Evolutionary conservation across 2,113 vertebrate genomes (phyloP).

Genomic region (Syngnathus scovelli): DNA sequence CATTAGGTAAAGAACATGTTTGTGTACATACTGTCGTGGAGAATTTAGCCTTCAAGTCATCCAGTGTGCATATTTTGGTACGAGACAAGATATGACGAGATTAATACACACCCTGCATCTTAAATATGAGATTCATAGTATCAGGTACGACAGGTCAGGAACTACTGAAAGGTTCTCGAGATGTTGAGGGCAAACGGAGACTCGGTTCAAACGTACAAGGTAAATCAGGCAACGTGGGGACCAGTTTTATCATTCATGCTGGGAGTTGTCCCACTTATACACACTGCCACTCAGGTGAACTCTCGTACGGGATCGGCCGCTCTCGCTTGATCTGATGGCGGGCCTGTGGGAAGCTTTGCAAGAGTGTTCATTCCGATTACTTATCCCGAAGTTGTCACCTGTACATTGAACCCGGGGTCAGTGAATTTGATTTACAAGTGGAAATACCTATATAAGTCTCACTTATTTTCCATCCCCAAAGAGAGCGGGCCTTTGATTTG

Average conservation of each 20-base stretch:
- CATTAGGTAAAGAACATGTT: constrained; percentile 52
- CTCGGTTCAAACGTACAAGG: constrained; percentile 58
- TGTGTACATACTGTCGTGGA: constrained; percentile 42
- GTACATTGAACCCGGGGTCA: constrained; percentile 41
- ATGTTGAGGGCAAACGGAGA: constrained; percentile 50
- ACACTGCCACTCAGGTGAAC: constrained; percentile 64
- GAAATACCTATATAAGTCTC: constrained; percentile 39
- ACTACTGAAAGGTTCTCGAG: constrained; percentile 37
- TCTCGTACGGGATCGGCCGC: constrained; percentile 48
- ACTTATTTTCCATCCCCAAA: constrained; percentile 38
- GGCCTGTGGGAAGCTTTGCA: constrained; percentile 52
- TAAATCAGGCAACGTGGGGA: constrained; percentile 60
- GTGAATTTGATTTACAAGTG: constrained; percentile 48
- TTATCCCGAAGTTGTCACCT: constrained; percentile 57
- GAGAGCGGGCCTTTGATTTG: not conserved
- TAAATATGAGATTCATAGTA: constrained; percentile 40
- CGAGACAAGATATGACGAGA: not conserved
- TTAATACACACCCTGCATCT: constrained; percentile 13
- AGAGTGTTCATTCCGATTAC: constrained; percentile 57
- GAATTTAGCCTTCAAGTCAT: no score
- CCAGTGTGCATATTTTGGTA: no score
- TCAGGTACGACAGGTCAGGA: constrained; percentile 37
- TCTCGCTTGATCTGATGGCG: constrained; percentile 61
- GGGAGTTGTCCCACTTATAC: constrained; percentile 73
- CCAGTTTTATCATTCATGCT: constrained; percentile 64